phyloP scores from a whole-genome alignment of 2,113 vertebrate genomes.

The Clarias magur region DNA sequence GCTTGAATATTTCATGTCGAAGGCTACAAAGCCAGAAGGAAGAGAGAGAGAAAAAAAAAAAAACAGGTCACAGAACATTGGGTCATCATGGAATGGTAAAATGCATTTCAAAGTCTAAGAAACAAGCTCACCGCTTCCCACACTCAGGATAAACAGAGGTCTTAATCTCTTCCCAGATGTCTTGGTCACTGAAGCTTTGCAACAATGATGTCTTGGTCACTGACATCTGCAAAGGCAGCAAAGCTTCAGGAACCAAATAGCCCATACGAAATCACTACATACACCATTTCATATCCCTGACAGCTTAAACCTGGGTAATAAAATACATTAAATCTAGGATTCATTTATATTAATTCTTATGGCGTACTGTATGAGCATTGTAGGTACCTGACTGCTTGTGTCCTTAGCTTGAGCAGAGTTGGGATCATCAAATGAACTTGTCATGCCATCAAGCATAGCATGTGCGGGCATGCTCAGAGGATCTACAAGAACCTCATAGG shows the following conservation, averaged over 20 bases:
- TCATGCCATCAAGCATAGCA: slow-evolving; percentile 42
- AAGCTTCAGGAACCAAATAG: slow-evolving; percentile 20
- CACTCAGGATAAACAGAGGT: slow-evolving; percentile 36
- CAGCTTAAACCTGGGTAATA: not conserved
- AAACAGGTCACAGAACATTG: slow-evolving; percentile 1
- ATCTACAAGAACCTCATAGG: slow-evolving; percentile 69
- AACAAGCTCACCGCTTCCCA: slow-evolving; percentile 57
- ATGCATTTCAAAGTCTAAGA: slow-evolving; percentile 33
- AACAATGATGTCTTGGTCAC: slow-evolving; percentile 8
- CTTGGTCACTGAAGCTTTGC: slow-evolving; percentile 50
- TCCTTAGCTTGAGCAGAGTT: slow-evolving; percentile 20
- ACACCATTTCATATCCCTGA: not conserved
- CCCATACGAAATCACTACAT: not conserved
- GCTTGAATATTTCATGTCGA: slow-evolving; percentile 59
- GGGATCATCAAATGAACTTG: slow-evolving; percentile 27
- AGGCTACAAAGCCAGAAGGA: slow-evolving; percentile 50
- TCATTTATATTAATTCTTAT: not conserved
- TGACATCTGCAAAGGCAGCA: slow-evolving; percentile 11
- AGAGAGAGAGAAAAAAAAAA: not conserved
- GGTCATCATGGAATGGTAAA: slow-evolving; percentile 13
- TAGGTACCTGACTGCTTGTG: slow-evolving; percentile 24
- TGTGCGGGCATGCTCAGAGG: slow-evolving; percentile 68
- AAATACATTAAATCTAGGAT: not conserved
- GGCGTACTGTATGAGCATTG: not conserved
- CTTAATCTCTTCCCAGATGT: slow-evolving; percentile 60